Evolutionary conservation across 2,888 invertebrate genomes (phyloP).

Genomic region (Mythimna ferrago): DNA sequence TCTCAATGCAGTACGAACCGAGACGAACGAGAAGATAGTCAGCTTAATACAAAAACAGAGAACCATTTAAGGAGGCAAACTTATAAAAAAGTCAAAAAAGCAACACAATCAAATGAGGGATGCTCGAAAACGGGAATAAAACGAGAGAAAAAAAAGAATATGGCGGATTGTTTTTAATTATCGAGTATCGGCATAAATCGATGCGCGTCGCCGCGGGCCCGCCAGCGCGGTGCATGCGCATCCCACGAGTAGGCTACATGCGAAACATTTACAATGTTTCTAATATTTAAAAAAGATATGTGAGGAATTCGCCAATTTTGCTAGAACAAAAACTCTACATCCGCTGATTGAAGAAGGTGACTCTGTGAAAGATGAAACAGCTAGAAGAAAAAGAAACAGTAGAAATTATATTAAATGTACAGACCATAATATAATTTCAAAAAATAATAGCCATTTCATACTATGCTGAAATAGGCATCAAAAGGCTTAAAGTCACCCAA

Average conservation of each 20-base stretch:
- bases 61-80: constrained; percentile 74
- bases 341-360: background rate
- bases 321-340: background rate
- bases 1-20: constrained; percentile 79
- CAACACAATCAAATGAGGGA: constrained; percentile 90
- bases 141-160: constrained; percentile 87
- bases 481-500: too few species aligned
- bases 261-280: constrained; percentile 43
- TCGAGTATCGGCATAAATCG: constrained; percentile 91
- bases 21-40: constrained; percentile 80
- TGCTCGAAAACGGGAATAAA: constrained; percentile 89
- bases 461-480: too few species aligned
- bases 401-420: too few species aligned
- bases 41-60: constrained; percentile 80
- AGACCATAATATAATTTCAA: too few species aligned
- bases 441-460: too few species aligned
- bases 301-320: background rate
- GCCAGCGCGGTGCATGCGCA: constrained; percentile 76
- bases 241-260: constrained; percentile 67
- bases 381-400: too few species aligned
- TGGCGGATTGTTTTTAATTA: constrained; percentile 91
- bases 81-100: constrained; percentile 79
- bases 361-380: background rate
- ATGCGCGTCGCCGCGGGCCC: constrained; percentile 88
- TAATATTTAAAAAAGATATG: constrained; percentile 7